Evolutionary conservation across 2,888 invertebrate species (phyloP).

Genomic region (Atethmia centrago): DNA sequence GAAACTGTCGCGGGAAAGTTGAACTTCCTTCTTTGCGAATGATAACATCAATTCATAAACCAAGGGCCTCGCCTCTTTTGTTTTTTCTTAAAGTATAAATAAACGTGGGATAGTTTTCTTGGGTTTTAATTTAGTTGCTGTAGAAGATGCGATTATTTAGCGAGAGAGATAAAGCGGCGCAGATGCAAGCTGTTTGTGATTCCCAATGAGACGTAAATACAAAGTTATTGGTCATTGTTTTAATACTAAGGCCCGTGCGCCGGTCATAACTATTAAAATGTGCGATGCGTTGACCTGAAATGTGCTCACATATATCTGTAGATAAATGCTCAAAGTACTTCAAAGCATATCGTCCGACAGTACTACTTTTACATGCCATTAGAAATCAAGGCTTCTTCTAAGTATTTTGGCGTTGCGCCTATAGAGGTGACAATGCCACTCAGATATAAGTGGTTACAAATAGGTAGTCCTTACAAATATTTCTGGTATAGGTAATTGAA

Average conservation of each 20-base stretch:
- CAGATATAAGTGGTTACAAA: background rate
- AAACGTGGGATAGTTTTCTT: slow-evolving; percentile 29
- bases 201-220: slow-evolving; percentile 84
- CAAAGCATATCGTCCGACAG: slow-evolving; percentile 29
- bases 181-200: slow-evolving; percentile 72
- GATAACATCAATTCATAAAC: slow-evolving; percentile 68
- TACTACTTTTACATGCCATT: slow-evolving; percentile 23
- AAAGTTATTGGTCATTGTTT: slow-evolving; percentile 89
- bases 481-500: slow-evolving; percentile 9
- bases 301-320: slow-evolving; percentile 71
- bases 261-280: slow-evolving; percentile 82
- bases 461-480: background rate
- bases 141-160: slow-evolving; percentile 64
- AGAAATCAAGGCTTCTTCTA: slow-evolving; percentile 25
- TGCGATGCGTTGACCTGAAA: slow-evolving; percentile 82
- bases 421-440: background rate
- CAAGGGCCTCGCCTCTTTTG: slow-evolving; percentile 5
- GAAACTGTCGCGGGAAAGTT: slow-evolving; percentile 78
- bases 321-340: slow-evolving; percentile 51
- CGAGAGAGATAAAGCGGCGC: slow-evolving; percentile 70
- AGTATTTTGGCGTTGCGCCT: too few species aligned
- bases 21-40: slow-evolving; percentile 77
- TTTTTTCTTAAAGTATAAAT: slow-evolving; percentile 21
- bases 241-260: slow-evolving; percentile 81
- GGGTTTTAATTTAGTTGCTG: slow-evolving; percentile 51